These are phyloP conservation scores for Dicranocentrus wangi DNA, from an alignment of 2,888 invertebrate genomes.

Conservation along the genomic window DNA sequence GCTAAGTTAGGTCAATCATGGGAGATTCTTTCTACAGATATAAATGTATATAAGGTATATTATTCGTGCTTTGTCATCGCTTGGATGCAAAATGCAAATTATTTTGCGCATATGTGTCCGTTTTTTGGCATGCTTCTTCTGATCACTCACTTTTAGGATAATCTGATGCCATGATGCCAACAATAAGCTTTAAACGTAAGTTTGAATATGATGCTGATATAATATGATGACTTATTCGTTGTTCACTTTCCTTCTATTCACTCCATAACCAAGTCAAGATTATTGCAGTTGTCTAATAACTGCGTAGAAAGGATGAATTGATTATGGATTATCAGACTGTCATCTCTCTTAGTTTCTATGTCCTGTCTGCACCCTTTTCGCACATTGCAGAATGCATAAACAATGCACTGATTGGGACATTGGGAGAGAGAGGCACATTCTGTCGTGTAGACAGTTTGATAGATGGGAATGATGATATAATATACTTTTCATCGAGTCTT, in stretches of 20 bases:
- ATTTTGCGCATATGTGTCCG: background rate
- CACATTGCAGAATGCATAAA: background rate
- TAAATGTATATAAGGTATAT: background rate
- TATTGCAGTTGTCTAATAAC: slow-evolving; percentile 57
- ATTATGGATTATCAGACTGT: slow-evolving; percentile 51
- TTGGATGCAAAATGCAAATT: background rate
- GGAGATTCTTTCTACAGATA: background rate
- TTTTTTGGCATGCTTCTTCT: slow-evolving; percentile 8
- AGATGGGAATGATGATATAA: background rate
- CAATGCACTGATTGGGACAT: background rate
- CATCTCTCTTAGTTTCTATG: slow-evolving; percentile 31
- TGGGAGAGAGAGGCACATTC: slow-evolving; percentile 29
- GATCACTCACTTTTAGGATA: slow-evolving; percentile 6
- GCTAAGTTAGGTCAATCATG: background rate
- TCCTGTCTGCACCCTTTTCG: slow-evolving; percentile 33
- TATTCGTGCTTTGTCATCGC: background rate
- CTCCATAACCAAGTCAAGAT: slow-evolving; percentile 62
- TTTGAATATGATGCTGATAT: background rate
- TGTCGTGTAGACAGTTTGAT: background rate
- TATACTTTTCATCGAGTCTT: background rate
- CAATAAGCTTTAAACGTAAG: background rate
- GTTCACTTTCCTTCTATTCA: slow-evolving; percentile 41
- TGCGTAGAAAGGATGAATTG: slow-evolving; percentile 57
- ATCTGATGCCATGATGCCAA: background rate
- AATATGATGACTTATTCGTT: slow-evolving; percentile 16